These are phyloP conservation scores for Alces alces DNA, from an alignment of 2,113 vertebrate genomes.

Conservation along the genomic window DNA sequence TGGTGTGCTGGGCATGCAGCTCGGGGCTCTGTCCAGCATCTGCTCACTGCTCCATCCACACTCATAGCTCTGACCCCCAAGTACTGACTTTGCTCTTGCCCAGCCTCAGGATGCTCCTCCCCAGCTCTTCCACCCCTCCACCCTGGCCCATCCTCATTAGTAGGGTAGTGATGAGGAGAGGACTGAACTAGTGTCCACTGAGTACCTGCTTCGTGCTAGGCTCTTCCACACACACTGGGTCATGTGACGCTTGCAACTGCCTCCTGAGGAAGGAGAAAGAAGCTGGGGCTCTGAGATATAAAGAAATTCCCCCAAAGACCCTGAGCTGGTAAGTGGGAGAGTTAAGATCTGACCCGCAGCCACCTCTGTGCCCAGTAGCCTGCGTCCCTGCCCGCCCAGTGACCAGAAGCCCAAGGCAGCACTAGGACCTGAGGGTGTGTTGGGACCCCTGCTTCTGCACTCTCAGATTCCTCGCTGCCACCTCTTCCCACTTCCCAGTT, in stretches of 20 bases:
- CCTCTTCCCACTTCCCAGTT: too few relatives aligned
- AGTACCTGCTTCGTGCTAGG: not conserved
- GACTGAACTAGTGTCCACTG: not conserved
- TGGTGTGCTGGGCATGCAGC: rapidly evolving
- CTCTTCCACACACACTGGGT: not conserved
- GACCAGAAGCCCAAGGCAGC: rapidly evolving
- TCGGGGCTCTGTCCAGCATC: not conserved
- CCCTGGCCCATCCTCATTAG: not conserved
- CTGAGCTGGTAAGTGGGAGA: not conserved
- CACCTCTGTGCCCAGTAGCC: not conserved
- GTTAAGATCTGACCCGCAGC: not conserved
- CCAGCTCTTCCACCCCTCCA: not conserved
- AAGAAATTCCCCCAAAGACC: not conserved
- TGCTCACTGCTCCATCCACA: not conserved
- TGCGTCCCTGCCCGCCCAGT: not conserved
- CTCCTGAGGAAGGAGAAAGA: not conserved
- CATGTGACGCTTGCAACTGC: not conserved
- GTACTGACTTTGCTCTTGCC: not conserved
- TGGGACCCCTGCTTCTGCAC: not conserved
- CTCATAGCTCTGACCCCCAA: not conserved
- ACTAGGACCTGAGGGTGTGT: not conserved
- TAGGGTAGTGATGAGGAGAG: not conserved
- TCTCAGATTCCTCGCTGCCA: not conserved
- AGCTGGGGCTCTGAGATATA: not conserved
- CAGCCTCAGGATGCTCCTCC: not conserved